phyloP scores from a whole-genome alignment of 1,140 invertebrate genomes.

The Pteromalus puparum region DNA sequence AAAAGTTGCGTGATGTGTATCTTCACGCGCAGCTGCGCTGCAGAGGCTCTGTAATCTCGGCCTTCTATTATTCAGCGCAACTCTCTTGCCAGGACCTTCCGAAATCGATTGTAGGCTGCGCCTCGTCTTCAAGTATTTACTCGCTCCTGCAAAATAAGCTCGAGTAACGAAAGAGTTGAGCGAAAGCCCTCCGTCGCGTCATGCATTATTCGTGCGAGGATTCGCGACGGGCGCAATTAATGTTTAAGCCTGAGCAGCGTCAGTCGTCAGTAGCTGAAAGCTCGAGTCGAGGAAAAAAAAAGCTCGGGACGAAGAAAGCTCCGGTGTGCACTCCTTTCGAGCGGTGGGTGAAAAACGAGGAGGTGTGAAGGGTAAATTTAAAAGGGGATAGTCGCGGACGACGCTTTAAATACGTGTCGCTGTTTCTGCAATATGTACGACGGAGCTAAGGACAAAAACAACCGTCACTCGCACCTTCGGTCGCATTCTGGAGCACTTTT shows the following conservation, averaged over 20 bases:
- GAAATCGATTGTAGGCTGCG: neutral
- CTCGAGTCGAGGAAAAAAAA: conserved; percentile 8
- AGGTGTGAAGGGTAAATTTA: conserved; percentile 14
- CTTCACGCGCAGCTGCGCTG: too few species aligned
- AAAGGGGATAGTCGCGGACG: conserved; percentile 18
- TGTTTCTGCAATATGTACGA: conserved; percentile 17
- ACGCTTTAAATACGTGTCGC: conserved; percentile 20
- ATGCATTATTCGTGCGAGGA: conserved; percentile 51
- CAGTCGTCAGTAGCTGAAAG: neutral
- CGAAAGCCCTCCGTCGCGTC: neutral
- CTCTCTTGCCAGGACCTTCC: neutral
- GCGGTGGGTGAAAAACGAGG: too few species aligned
- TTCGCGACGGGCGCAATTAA: conserved; percentile 54
- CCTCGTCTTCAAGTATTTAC: neutral
- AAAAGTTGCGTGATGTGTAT: too few species aligned
- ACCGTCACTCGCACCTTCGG: neutral
- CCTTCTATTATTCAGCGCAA: neutral
- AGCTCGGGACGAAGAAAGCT: neutral
- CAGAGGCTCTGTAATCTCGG: too few species aligned
- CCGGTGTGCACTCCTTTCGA: neutral
- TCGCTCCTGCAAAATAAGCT: neutral
- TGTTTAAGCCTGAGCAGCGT: conserved; percentile 47
- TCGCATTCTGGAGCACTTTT: neutral
- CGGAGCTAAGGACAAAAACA: neutral
- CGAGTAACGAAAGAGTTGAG: conserved; percentile 28